Percentiles rank a stretch among this genome's conserved stretches.
Conservation (phyloP, 2,113 vertebrate genomes). For the Panthera tigris region DNA sequence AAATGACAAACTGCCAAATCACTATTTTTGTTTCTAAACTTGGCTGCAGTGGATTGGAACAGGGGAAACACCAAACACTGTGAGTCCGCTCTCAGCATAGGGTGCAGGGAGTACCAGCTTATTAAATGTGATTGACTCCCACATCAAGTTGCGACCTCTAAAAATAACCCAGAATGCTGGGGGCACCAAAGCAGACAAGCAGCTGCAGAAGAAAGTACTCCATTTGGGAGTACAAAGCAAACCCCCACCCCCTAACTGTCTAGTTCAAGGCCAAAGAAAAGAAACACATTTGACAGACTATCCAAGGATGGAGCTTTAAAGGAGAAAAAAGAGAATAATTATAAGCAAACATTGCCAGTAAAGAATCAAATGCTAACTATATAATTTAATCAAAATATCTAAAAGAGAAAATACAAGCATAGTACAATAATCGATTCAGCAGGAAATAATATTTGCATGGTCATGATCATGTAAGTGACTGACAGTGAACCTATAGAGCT, state of each 20-base stretch:
- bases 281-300: background rate
- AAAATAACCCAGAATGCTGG: slow-evolving; percentile 42
- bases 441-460: background rate
- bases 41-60: background rate
- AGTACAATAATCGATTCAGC: background rate
- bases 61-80: background rate
- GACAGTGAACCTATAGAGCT: rapidly evolving
- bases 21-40: slow-evolving; percentile 5
- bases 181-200: background rate
- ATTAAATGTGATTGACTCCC: slow-evolving; percentile 23
- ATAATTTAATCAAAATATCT: background rate
- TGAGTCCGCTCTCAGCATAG: background rate
- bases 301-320: background rate
- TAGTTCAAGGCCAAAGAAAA: background rate
- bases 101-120: background rate
- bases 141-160: slow-evolving; percentile 26
- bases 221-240: background rate
- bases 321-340: background rate
- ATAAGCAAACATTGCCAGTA: background rate
- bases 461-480: background rate
- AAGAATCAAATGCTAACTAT: background rate
- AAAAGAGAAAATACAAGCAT: background rate
- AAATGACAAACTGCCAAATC: background rate
- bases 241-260: background rate
- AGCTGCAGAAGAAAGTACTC: background rate